A percentile compares a stretch with the other conserved stretches of the same genome.
phyloP scores from a whole-genome alignment of 2,113 vertebrate genomes.

The Syrrhaptes paradoxus region DNA sequence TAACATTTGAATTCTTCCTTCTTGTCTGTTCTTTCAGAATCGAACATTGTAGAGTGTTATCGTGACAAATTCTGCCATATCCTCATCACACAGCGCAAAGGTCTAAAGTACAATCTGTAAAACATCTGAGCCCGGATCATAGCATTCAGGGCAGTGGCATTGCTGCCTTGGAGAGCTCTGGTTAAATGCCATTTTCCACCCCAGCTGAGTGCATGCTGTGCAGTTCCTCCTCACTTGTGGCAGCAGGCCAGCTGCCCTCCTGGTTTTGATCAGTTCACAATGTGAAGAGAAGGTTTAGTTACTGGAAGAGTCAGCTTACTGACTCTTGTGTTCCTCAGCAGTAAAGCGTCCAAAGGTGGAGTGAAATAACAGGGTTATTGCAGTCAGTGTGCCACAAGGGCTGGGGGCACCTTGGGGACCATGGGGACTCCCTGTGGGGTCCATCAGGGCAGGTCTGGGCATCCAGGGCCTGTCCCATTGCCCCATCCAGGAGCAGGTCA shows the following conservation, averaged over 20 bases:
- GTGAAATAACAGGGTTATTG: background rate
- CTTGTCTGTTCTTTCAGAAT: background rate
- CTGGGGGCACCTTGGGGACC: background rate
- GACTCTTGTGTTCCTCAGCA: background rate
- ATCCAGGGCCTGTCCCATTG: background rate
- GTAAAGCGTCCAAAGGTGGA: background rate
- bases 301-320: background rate
- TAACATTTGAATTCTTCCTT: background rate
- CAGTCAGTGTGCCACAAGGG: background rate
- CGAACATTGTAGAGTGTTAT: background rate
- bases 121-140: rapidly evolving
- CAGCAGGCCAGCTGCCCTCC: background rate
- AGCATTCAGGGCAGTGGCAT: rapidly evolving
- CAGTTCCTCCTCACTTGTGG: background rate
- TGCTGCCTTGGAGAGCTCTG: background rate
- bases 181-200: rapidly evolving
- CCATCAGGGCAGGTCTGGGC: background rate
- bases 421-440: background rate
- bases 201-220: rapidly evolving
- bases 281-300: background rate
- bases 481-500: background rate
- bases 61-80: background rate
- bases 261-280: background rate
- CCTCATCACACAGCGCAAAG: background rate
- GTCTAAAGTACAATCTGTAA: background rate